phyloP scores from a whole-genome alignment of 2,888 invertebrate genomes.

The Lasioglossum villosulum region DNA sequence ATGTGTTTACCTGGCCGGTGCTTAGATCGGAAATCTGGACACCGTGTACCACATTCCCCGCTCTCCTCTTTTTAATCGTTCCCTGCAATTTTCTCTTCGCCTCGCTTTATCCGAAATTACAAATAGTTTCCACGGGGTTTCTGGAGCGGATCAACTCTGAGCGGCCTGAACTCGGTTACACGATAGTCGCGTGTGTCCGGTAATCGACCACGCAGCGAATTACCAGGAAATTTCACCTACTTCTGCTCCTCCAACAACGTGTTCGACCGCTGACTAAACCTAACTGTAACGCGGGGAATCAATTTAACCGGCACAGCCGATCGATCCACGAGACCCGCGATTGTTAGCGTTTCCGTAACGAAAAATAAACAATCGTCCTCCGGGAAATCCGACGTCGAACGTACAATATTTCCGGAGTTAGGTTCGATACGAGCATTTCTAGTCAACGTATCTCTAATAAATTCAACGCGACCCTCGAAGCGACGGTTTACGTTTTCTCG shows the following conservation, averaged over 20 bases:
- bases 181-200: constrained; percentile 2
- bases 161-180: background rate
- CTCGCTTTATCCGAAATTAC: background rate
- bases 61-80: background rate
- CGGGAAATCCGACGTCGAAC: background rate
- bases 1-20: constrained; percentile 33
- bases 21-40: constrained; percentile 23
- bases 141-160: background rate
- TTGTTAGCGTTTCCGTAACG: background rate
- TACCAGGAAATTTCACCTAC: constrained; percentile 6
- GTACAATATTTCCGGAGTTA: background rate
- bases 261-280: background rate
- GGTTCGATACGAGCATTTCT: background rate
- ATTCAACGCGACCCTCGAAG: background rate
- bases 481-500: background rate
- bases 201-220: constrained; percentile 5
- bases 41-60: background rate
- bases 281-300: background rate
- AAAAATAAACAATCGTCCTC: constrained; percentile 2
- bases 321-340: background rate
- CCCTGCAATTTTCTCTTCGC: background rate
- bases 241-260: background rate
- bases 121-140: background rate
- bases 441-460: background rate
- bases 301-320: constrained; percentile 1